Base-by-base conservation (phyloP, 1,140 invertebrate genomes). In the Daktulosphaira vitifoliae region DNA sequence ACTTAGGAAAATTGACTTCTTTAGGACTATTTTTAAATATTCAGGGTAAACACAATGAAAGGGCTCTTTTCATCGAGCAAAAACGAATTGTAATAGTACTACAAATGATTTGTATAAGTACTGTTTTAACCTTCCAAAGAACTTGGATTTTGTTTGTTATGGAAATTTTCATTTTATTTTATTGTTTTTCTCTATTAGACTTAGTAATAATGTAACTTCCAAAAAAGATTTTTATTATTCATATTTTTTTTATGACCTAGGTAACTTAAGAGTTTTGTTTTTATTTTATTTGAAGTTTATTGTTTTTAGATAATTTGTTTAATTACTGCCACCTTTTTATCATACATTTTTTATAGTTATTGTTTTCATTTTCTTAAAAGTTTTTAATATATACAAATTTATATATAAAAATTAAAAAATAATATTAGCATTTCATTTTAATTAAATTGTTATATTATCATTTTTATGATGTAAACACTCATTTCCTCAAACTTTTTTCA, bases 261-360 rank as follows among this genome's bases (percentile, higher is more conserved):
- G 29, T 33, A 11, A 59, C 54, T 26, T 59, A 59, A 59, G 54
- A 59, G 16, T 46, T 56, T 59, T 59, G 42, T 59, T 59, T 54
- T 54, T 54, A 54, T 54, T 59, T 59, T 59, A 59, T 62, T 62
- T 59, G 26, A 62, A 62, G 42, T 62, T 62, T 48, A 62, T 62
- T 62, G 46, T 48, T 62, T 62, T 62, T 62, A 62, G 56, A 62
- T 5, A 62, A 62, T 46, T 62, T 62, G 56, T 62, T 62, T 62
- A 38, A 62, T 39, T 62, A 62, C 56, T 62, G 56, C 56, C 56
- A 62, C 56, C 39, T 62, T 62, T 62, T 62, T 62, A 62, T 62
- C 56, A 62, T 48, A 48, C 9, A 48, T 46, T 62, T 62, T 62
- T 46, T 62, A 62, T 62, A 62, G 56, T 46, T 29, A 62, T 62